These are phyloP conservation scores for Delichon dasypus DNA, from an alignment of 2,797 vertebrate genomes.

Conservation along the genomic window DNA sequence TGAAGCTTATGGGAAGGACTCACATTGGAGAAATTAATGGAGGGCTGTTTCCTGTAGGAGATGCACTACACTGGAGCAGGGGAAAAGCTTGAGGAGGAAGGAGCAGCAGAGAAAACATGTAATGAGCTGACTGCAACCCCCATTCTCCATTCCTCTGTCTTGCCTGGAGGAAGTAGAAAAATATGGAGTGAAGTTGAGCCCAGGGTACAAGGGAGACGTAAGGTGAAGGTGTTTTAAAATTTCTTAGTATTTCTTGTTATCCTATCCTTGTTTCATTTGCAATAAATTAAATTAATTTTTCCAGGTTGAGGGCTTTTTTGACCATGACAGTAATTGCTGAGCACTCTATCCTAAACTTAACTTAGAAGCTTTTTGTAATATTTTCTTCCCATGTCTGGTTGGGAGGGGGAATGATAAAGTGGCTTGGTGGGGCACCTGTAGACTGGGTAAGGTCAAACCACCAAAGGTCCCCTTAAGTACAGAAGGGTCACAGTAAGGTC, in stretches of 20 bases:
- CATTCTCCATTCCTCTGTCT: neutral
- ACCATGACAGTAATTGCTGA: neutral
- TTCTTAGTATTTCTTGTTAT: neutral
- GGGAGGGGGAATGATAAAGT: neutral
- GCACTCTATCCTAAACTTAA: neutral
- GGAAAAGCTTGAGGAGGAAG: neutral
- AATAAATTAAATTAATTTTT: neutral
- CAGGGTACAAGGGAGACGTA: neutral
- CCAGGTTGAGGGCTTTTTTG: neutral
- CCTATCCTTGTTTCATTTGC: neutral
- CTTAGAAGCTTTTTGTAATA: accelerated
- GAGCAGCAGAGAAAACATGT: neutral
- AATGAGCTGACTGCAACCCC: neutral
- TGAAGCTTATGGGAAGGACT: neutral
- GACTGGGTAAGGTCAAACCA: neutral
- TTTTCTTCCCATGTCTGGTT: neutral
- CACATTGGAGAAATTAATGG: accelerated
- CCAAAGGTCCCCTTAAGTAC: neutral
- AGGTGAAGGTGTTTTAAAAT: neutral
- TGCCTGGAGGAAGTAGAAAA: neutral
- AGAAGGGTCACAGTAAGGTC: neutral
- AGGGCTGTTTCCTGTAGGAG: neutral
- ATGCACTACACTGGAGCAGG: neutral
- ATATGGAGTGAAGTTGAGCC: neutral
- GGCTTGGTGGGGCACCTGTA: neutral